Evolutionary conservation across 2,888 invertebrate genomes (phyloP), one percentile per base, ranked within the genome.

Genomic region (Oligia strigilis): DNA sequence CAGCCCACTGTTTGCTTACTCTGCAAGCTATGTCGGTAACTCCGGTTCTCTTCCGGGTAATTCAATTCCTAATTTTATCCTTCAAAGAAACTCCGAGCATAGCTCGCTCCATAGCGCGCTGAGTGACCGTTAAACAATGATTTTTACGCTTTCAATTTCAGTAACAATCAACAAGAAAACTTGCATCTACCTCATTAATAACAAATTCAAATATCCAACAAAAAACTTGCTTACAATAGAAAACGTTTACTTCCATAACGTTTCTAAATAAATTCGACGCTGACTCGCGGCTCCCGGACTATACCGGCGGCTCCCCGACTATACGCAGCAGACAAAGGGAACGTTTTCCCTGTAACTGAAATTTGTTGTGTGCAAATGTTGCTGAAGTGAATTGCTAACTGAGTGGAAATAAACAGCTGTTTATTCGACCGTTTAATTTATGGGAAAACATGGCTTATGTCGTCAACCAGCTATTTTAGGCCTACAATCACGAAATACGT

Each of bases 301-400:
- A 19, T 40, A 29, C n/a, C 70, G 19, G n/a, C 1, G 65, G 29
- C 75, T 80, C 87, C 60, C 29, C 40, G 55, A 62, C 78, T 86
- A 81, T 40, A 78, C 49, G 23, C 23, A 8, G 60, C 71, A 72
- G 82, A 91, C 90, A 91, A 91, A 91, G 90, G 88, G 87, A 89
- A 91, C 87, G 52, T 90, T 91, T 92, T 90, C 65, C 82, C 71
- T 55, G 78, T 87, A 89, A 91, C 87, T 88, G 87, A 87, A 93
- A 89, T 91, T 90, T 90, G 91, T 89, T 91, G 87, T 87, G 87
- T 86, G 86, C 84, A 82, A 92, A 92, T 90, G 86, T 91, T 92
- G 81, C 87, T 85, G 60, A 78, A 77, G 72, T 23, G 55, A 84
- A 87, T 81, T 82, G 85, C 85, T 85, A 87, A 88, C 86, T 83